phyloP scores from a whole-genome alignment of 2,113 vertebrate species.

The Gymnocephalus cernua region DNA sequence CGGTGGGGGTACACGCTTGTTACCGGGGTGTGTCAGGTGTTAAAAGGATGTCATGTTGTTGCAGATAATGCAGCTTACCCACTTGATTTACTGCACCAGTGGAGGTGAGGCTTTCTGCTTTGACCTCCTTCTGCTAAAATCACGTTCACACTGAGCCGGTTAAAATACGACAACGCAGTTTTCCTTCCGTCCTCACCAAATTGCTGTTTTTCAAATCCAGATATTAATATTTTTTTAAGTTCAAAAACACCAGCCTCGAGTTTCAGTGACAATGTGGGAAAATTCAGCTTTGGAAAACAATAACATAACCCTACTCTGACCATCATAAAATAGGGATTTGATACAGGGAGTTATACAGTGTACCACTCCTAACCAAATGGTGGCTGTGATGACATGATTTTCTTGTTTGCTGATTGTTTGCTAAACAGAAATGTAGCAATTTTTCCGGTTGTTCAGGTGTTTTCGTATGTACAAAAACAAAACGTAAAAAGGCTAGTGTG shows the following conservation, averaged over 20 bases:
- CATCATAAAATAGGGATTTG: background rate
- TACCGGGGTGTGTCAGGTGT: slow-evolving; percentile 64
- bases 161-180: background rate
- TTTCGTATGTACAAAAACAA: background rate
- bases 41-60: slow-evolving; percentile 76
- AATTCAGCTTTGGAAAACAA: background rate
- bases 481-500: background rate
- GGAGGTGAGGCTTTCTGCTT: slow-evolving; percentile 33
- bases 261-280: background rate
- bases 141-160: background rate
- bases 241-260: background rate
- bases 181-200: background rate
- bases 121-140: slow-evolving; percentile 16
- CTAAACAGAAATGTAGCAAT: background rate
- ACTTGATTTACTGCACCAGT: slow-evolving; percentile 50
- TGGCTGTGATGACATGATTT: background rate
- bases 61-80: slow-evolving; percentile 65
- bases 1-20: slow-evolving; percentile 40
- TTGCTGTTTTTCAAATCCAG: background rate
- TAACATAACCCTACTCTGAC: background rate
- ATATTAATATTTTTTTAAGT: background rate
- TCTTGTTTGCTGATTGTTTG: background rate
- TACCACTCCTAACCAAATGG: background rate
- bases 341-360: background rate
- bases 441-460: background rate